Evolutionary conservation across 2,113 vertebrate species (phyloP), one percentile per base, ranked within the genome.

Genomic region (Hemiscyllium ocellatum): DNA sequence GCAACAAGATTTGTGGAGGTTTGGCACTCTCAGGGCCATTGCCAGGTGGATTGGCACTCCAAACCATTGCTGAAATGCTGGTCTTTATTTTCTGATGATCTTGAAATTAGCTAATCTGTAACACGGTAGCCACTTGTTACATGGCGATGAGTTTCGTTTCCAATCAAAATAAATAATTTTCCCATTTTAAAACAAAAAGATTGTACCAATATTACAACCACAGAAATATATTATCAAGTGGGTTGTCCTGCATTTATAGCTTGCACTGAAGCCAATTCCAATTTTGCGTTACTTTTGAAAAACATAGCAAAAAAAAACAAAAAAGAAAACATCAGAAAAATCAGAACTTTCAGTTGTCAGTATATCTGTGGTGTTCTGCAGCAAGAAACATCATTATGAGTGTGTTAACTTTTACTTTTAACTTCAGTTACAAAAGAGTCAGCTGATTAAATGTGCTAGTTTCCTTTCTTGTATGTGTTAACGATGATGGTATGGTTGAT

Each of bases 21-120:
- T 95, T 95, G 69, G 42, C 68, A 95, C 68, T 70, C 68, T 37
- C 42, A 72, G 94, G 26, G 68, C 47, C 94, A 72, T 72, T 95
- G 37, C 94, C 69, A 95, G 69, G 89, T 93, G 33, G 69, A 95
- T 72, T 95, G 94, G 68, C 94, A 95, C 47, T n/a, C 69, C 94
- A 50, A 72, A 17, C n/a, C 69, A 72, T 95, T 52, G 69, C 69
- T 95, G 33, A 95, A 95, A 95, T 72, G 26, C 69, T 72, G 66
- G 69, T 12, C 93, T 72, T 95, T 95, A 72, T 95, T 95, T 95
- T 50, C 89, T 66, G 61, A 33, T 93, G 89, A 65, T 37, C 89
- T 93, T 66, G 65, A 93, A 66, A n/a, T 93, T 17, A 68, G 61
- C 61, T 68, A 83, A 20, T 83, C n/a, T 68, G 56, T 93, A 65